Evolutionary conservation across 1,140 invertebrate species (phyloP).

Genomic region (Micrasema minimum): DNA sequence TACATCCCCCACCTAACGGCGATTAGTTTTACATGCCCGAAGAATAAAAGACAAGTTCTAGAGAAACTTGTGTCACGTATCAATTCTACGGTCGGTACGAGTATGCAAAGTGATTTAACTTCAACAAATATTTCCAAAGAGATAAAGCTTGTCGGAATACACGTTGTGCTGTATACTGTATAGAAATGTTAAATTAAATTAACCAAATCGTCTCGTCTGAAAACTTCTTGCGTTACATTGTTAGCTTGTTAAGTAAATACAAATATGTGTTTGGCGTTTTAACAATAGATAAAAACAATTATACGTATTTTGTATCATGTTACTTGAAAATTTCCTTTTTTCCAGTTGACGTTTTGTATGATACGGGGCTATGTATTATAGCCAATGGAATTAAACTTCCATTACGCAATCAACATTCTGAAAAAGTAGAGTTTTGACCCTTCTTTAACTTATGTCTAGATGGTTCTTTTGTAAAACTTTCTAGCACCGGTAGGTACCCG

Average conservation of each 20-base stretch:
- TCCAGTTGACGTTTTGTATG: too few species aligned
- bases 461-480: conserved; percentile 1
- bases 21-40: conserved; percentile 45
- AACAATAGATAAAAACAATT: too few species aligned
- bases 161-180: not conserved
- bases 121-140: conserved; percentile 12
- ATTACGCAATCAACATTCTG: not conserved
- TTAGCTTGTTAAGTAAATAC: not conserved
- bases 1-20: conserved; percentile 32
- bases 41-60: conserved; percentile 39
- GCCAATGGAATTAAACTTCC: too few species aligned
- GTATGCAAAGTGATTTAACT: conserved; percentile 39
- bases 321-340: too few species aligned
- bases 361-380: too few species aligned
- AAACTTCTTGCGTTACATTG: not conserved
- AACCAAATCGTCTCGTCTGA: not conserved
- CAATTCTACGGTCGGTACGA: conserved; percentile 41
- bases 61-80: conserved; percentile 48
- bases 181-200: too few species aligned
- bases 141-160: conserved; percentile 12
- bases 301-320: too few species aligned
- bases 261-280: too few species aligned
- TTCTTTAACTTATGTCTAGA: conserved; percentile 2
- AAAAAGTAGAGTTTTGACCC: conserved; percentile 7
- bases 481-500: too few species aligned